A percentile compares a stretch with the other conserved stretches of the same genome.
phyloP scores from a whole-genome alignment of 2,888 invertebrate genomes.

The Cerastis rubricosa region DNA sequence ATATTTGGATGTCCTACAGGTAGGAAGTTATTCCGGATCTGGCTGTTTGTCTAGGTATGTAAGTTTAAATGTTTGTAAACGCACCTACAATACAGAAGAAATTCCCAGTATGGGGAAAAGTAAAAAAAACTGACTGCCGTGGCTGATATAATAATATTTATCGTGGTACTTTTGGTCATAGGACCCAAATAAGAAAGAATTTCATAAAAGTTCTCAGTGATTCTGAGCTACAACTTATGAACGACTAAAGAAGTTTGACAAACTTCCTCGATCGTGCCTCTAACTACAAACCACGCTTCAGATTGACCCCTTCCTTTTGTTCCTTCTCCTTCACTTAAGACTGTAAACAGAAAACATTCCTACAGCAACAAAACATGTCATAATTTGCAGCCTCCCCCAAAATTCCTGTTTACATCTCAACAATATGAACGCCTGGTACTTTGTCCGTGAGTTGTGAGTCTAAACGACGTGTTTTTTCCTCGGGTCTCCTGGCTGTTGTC shows the following conservation, averaged over 20 bases:
- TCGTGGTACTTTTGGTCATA: neutral
- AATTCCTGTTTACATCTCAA: slow-evolving; percentile 41
- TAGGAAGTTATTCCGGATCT: neutral
- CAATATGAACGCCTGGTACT: slow-evolving; percentile 43
- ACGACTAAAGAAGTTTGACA: neutral
- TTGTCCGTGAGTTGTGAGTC: slow-evolving; percentile 28
- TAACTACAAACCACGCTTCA: neutral
- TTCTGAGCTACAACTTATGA: neutral
- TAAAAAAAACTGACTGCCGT: neutral
- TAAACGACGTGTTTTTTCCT: slow-evolving; percentile 60
- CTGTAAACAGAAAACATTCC: slow-evolving; percentile 17
- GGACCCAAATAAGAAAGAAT: too few relatives aligned
- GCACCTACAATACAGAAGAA: neutral
- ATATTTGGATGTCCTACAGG: neutral
- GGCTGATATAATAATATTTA: neutral
- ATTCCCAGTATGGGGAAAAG: neutral
- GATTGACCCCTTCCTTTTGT: neutral
- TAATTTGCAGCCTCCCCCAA: slow-evolving; percentile 33
- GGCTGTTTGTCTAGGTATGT: neutral
- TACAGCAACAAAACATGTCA: slow-evolving; percentile 38
- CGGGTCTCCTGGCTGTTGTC: slow-evolving; percentile 43
- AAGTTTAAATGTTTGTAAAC: neutral
- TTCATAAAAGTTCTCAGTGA: neutral
- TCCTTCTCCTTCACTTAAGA: neutral
- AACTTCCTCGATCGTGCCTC: neutral